Percentiles rank a stretch among this genome's conserved stretches.
Evolutionary conservation across 2,113 vertebrate genomes (phyloP).

Genomic region (Leucopsar rothschildi): DNA sequence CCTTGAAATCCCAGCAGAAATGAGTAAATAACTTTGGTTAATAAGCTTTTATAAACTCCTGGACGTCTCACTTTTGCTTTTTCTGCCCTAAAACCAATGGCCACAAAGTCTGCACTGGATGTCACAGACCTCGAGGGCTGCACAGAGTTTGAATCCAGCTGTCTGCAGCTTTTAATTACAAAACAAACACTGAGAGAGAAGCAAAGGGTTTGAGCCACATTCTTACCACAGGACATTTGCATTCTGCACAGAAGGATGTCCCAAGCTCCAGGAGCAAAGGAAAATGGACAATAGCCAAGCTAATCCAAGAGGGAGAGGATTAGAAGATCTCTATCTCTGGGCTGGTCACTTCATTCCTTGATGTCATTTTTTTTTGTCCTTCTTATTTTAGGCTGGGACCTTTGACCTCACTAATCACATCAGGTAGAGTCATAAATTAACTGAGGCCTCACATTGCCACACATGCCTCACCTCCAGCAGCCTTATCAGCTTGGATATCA

Average conservation of each 20-base stretch:
- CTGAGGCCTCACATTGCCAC: background rate
- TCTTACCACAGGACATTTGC: background rate
- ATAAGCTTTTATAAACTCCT: background rate
- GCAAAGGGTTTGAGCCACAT: background rate
- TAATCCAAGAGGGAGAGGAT: background rate
- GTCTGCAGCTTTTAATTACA: background rate
- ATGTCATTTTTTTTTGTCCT: background rate
- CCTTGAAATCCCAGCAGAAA: background rate
- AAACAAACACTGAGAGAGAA: background rate
- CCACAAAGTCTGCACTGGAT: background rate
- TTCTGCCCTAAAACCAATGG: background rate
- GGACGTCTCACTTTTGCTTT: background rate
- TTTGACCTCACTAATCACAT: background rate
- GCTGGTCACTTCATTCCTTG: background rate
- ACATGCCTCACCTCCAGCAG: background rate
- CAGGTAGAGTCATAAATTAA: background rate
- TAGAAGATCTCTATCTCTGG: background rate
- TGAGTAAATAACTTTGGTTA: background rate
- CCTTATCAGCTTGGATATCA: background rate
- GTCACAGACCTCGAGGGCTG: background rate
- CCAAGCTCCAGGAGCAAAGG: background rate
- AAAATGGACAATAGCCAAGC: background rate
- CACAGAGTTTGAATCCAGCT: background rate
- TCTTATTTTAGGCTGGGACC: background rate
- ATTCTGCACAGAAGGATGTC: background rate